Base-by-base conservation (phyloP, 2,888 invertebrate genomes). In the Drosophila demipolita region DNA sequence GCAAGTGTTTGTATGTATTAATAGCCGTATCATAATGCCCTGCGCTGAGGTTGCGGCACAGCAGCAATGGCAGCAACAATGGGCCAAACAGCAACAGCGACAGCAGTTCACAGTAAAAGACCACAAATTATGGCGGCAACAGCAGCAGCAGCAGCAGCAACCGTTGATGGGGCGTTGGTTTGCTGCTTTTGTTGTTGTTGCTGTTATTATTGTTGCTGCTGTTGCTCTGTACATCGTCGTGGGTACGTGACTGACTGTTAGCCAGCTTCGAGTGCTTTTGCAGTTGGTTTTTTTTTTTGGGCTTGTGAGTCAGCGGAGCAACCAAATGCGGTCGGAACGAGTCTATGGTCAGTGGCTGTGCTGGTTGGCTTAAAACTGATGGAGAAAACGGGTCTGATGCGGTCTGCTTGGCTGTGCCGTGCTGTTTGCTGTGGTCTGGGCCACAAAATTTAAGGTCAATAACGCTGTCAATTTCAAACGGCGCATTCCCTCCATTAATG, bases 391-490 rank as follows among this genome's bases (percentile, higher is more conserved):
- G 38, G 55, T 38, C 54, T 53, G 45, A 15, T 45, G 45, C 50
- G 38, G 35, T 54, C 23, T 17, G 3, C 50, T 32, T 52, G 20
- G 50, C n/a, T 17, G 20, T 42, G 38, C 32, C 11, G 36, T 32
- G 36, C 45, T 23, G 15, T 23, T 23, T 45, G 45, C 20, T 26
- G 23, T 35, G 66, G 45, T 50, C n/a, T 55, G 52, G 48, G 58
- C 69, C 61, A 75, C 67, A 71, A 74, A 88, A 82, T 85, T 86
- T 88, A 83, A 88, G 77, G 85, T 86, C 85, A 88, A 85, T 85
- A 88, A 88, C 83, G 82, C 85, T 85, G 85, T 88, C 85, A 85
- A 74, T 82, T 83, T 86, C 83, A 88, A 85, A 80, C 72, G 88
- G 85, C 88, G 76, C 83, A 80, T 84, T 78, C 67, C 78, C 87